These are phyloP conservation scores for Ricordea florida DNA, from an alignment of 92 coral and sea anemone genomes.

Conservation along the genomic window DNA sequence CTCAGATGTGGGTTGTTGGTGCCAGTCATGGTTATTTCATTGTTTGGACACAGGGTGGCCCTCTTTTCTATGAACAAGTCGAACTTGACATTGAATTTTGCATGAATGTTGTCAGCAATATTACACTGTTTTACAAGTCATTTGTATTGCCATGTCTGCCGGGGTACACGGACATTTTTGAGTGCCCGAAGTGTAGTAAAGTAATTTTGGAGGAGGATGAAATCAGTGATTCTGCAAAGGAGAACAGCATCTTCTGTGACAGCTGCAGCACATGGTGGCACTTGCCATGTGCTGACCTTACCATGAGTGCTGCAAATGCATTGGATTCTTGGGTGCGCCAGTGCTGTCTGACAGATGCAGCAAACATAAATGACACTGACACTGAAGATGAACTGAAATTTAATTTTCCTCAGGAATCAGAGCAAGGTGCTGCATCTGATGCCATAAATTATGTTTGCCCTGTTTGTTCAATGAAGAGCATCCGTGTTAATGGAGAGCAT, in stretches of 20 bases:
- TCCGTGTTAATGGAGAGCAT: slow-evolving; percentile 65
- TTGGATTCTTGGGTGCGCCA: slow-evolving; percentile 49
- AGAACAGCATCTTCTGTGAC: slow-evolving; percentile 55
- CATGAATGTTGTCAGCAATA: slow-evolving; percentile 54
- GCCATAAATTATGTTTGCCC: slow-evolving; percentile 26
- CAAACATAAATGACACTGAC: slow-evolving; percentile 28
- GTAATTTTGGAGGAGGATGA: slow-evolving; percentile 59
- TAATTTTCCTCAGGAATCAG: slow-evolving; percentile 6
- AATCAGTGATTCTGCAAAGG: slow-evolving; percentile 43
- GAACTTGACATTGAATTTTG: slow-evolving; percentile 47
- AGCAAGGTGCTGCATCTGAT: slow-evolving; percentile 2
- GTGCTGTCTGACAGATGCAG: slow-evolving; percentile 52
- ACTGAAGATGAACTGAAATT: slow-evolving; percentile 22
- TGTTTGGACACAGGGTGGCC: slow-evolving; percentile 51
- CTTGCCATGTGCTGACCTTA: slow-evolving; percentile 51
- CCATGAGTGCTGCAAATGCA: slow-evolving; percentile 27
- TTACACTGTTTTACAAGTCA: slow-evolving; percentile 60
- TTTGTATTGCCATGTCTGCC: slow-evolving; percentile 65
- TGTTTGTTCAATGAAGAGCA: slow-evolving; percentile 29
- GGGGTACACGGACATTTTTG: slow-evolving; percentile 63
- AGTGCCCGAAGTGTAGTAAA: slow-evolving; percentile 58
- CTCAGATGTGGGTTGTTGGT: slow-evolving; percentile 64
- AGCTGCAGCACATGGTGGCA: slow-evolving; percentile 65
- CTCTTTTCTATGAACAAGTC: slow-evolving; percentile 46
- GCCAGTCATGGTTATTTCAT: slow-evolving; percentile 47